phyloP scores from a whole-genome alignment of 1,140 invertebrate genomes.

The Liolophura sinensis region DNA sequence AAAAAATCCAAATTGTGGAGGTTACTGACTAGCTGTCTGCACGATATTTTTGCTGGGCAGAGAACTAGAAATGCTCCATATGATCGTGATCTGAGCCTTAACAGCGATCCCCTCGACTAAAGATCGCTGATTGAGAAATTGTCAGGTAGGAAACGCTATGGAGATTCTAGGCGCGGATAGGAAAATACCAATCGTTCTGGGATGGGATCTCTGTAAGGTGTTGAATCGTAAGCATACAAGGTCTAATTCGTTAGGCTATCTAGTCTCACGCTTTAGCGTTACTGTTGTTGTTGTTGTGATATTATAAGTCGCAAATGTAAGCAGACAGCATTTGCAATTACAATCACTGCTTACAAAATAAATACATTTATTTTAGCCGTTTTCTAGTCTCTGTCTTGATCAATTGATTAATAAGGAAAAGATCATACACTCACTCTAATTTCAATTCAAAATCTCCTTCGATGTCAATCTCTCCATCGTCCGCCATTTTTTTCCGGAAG shows the following conservation, averaged over 20 bases:
- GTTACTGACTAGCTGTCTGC: no score
- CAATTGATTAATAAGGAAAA: neutral
- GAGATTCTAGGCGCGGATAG: neutral
- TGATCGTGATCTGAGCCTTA: no score
- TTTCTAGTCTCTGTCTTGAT: neutral
- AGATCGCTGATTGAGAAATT: no score
- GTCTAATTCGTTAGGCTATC: no score
- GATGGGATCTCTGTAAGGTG: no score
- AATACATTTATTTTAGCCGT: neutral
- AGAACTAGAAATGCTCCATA: no score
- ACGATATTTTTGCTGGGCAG: no score
- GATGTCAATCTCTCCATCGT: conserved; percentile 57
- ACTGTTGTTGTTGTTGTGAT: neutral
- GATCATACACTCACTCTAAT: conserved; percentile 34
- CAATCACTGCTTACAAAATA: neutral
- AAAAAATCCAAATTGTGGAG: no score
- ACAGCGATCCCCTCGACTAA: no score
- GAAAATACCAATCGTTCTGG: no score
- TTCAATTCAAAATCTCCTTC: conserved; percentile 57
- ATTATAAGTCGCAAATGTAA: neutral
- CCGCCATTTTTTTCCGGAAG: conserved; percentile 33
- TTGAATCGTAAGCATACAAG: no score
- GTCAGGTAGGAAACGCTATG: neutral
- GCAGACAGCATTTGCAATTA: neutral
- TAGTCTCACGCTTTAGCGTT: neutral